Evolutionary conservation across 2,888 invertebrate genomes (phyloP), one percentile per base, ranked within the genome.

Genomic region (Amaurobius ferox): DNA sequence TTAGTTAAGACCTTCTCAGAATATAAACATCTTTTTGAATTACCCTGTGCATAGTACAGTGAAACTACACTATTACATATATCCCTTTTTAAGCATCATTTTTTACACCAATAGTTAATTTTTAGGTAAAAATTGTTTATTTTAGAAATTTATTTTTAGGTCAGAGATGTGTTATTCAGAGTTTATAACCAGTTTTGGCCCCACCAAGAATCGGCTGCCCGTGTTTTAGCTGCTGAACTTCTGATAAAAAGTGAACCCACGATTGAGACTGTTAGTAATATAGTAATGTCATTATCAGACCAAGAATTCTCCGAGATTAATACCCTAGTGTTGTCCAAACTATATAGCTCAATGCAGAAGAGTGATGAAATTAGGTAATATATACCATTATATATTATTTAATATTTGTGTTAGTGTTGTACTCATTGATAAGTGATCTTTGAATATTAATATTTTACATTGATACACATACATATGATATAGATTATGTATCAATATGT

Each of bases 181-280:
- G 66, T 81, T 13, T 87, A 87, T 39, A 72, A 81, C 62, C 87
- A 87, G 23, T 80, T 81, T 35, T 87, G 87, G 87, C 80, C 80
- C n/a, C 78, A 87, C 73, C 87, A 87, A 72, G 87, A 87, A 61
- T 64, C 78, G 7, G 79, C 80, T 30, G 77, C 87, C 19, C 68
- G 87, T 19, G 78, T 81, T 16, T 39, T 87, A 30, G 80, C 87
- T 29, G 87, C 87, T 39, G 81, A 87, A 62, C 77, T 87, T 44
- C 19, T 81, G 23, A 78, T 87, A 30, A 87, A 81, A 78, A 81
- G 87, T 23, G 66, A 77, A 13, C 68, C 77, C 16, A 78, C 72
- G 13, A 39, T 48, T 19, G 68, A 78, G 26, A 78, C 77, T 11
- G 44, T 87, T 44, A 68, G 81, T 28, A 39, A 66, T 23, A 30